These are phyloP conservation scores for Tragelaphus imberbis DNA, from an alignment of 2,113 vertebrate species.

Conservation along the genomic window DNA sequence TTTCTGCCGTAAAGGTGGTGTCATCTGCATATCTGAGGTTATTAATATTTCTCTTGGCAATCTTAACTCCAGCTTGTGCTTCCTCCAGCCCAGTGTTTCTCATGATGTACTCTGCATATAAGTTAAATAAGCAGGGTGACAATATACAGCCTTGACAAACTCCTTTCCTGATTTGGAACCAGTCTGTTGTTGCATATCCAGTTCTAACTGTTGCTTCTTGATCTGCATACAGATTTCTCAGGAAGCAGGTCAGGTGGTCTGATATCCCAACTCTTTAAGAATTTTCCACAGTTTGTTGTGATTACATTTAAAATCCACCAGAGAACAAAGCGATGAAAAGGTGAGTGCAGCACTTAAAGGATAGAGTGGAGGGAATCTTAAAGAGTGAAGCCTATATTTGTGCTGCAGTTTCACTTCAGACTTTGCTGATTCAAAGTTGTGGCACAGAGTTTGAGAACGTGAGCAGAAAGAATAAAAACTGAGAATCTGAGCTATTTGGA, in stretches of 20 bases:
- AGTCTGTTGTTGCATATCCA: background rate
- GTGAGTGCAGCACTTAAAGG: background rate
- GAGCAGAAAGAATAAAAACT: background rate
- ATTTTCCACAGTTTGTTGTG: background rate
- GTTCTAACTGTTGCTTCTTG: background rate
- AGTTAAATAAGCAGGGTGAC: background rate
- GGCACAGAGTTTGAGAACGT: background rate
- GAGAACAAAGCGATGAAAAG: background rate
- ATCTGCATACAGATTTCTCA: background rate
- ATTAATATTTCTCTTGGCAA: background rate
- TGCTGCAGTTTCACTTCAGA: background rate
- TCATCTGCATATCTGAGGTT: background rate
- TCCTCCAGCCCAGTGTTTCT: rapidly evolving
- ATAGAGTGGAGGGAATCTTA: background rate
- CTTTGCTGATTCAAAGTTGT: background rate
- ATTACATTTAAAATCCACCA: background rate
- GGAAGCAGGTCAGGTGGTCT: background rate
- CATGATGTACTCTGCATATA: background rate
- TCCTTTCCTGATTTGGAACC: background rate
- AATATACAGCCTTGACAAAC: background rate
- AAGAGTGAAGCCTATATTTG: background rate
- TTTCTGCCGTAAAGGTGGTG: background rate
- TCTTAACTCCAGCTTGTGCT: background rate
- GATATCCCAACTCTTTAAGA: background rate
- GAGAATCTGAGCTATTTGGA: background rate